phyloP scores from a whole-genome alignment of 2,888 invertebrate species.

The Mesopsocus fuscifrons region DNA sequence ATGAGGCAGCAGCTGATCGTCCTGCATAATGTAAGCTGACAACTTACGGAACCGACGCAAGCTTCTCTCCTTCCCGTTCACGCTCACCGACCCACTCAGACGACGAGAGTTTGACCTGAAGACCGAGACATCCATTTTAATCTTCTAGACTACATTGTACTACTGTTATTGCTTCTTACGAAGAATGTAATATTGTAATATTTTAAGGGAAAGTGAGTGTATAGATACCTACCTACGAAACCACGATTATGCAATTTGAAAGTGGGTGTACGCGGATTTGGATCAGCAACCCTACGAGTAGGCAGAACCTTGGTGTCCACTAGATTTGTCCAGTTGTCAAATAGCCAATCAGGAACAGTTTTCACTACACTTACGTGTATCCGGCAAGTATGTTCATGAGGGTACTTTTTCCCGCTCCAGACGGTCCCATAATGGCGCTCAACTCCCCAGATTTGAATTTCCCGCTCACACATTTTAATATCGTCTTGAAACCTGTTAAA shows the following conservation, averaged over 20 bases:
- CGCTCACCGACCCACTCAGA: constrained; percentile 62
- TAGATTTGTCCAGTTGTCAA: no score
- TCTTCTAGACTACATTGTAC: no score
- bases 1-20: constrained; percentile 74
- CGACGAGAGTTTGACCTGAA: constrained; percentile 50
- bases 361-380: constrained; percentile 28
- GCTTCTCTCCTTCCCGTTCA: constrained; percentile 76
- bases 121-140: no score
- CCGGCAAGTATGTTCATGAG: constrained; percentile 32
- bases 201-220: no score
- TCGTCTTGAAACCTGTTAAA: constrained; percentile 50
- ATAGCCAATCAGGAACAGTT: no score
- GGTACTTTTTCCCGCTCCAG: constrained; percentile 39
- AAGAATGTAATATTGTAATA: no score
- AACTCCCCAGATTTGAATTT: constrained; percentile 78
- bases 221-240: no score
- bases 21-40: constrained; percentile 95
- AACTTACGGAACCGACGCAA: constrained; percentile 75
- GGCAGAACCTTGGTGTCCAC: no score
- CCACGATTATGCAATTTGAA: no score
- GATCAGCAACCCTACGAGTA: no score
- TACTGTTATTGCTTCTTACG: no score
- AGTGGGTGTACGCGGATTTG: no score
- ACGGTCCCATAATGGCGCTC: constrained; percentile 92
- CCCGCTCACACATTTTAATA: constrained; percentile 75